Evolutionary conservation across 2,888 invertebrate genomes (phyloP).

Genomic region (Theodoxus fluviatilis): DNA sequence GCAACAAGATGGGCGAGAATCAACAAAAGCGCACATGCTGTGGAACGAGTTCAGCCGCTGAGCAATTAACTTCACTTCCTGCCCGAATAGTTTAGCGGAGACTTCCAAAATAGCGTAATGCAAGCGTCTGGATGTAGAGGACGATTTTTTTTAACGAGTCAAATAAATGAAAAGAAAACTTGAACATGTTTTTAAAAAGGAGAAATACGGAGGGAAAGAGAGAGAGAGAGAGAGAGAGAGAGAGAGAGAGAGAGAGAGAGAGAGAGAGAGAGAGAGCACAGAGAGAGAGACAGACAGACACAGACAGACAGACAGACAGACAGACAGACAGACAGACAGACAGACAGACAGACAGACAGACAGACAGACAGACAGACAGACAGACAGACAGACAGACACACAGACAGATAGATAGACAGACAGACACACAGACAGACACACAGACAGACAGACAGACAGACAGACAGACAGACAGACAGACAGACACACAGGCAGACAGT

Average conservation of each 20-base stretch:
- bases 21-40: too few species aligned
- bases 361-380: conserved; percentile 29
- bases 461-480: conserved; percentile 34
- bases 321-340: conserved; percentile 29
- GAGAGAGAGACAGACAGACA: conserved; percentile 25
- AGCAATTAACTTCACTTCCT: too few species aligned
- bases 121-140: too few species aligned
- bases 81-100: too few species aligned
- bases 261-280: too few species aligned
- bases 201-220: conserved; percentile 21
- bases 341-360: conserved; percentile 30
- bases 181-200: not conserved
- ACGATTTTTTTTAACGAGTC: too few species aligned
- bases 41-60: too few species aligned
- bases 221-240: conserved; percentile 26
- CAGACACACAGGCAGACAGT: conserved; percentile 27
- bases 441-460: conserved; percentile 35
- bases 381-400: conserved; percentile 28
- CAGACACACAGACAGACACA: conserved; percentile 33
- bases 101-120: too few species aligned
- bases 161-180: too few species aligned
- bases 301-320: conserved; percentile 26
- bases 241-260: too few species aligned
- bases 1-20: too few species aligned
- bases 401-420: conserved; percentile 32